phyloP scores from a whole-genome alignment of 2,113 vertebrate genomes.

The Lepisosteus osseus region DNA sequence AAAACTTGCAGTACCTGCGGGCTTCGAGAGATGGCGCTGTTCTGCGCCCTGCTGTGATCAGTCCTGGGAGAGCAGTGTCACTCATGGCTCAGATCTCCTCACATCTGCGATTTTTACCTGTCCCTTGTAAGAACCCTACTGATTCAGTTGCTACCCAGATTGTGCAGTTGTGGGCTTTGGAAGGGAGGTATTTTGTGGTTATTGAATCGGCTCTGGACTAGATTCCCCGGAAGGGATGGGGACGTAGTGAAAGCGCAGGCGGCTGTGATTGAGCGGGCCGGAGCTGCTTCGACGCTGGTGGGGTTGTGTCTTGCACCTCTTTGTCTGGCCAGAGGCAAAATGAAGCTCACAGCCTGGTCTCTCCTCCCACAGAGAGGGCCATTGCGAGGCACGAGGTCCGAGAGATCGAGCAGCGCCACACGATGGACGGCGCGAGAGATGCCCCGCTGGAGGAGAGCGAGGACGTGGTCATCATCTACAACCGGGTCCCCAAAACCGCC shows the following conservation, averaged over 20 bases:
- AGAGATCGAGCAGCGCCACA: conserved; percentile 86
- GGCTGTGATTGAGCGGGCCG: conserved; percentile 11
- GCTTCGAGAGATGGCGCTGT: too few species aligned
- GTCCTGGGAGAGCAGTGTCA: too few species aligned
- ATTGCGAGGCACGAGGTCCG: conserved; percentile 86
- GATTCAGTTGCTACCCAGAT: conserved; percentile 19
- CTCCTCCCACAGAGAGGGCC: conserved; percentile 70
- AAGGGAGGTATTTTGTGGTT: neutral
- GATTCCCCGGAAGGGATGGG: neutral
- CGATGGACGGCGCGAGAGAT: conserved; percentile 65
- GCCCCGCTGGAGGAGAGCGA: conserved; percentile 63
- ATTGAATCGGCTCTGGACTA: neutral
- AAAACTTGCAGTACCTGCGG: too few species aligned
- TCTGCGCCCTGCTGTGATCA: too few species aligned
- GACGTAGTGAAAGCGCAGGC: conserved; percentile 1
- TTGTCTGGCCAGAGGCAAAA: neutral
- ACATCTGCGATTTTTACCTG: too few species aligned
- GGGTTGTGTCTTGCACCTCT: neutral
- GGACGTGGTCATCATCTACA: conserved; percentile 89
- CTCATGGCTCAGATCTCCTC: too few species aligned
- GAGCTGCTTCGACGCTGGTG: neutral
- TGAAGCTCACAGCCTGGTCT: neutral
- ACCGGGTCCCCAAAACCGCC: conserved; percentile 95
- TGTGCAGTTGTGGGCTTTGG: conserved; percentile 4
- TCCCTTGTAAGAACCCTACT: neutral